Evolutionary conservation across 2,797 vertebrate species (phyloP).

Genomic region (Crocidura indochinensis): DNA sequence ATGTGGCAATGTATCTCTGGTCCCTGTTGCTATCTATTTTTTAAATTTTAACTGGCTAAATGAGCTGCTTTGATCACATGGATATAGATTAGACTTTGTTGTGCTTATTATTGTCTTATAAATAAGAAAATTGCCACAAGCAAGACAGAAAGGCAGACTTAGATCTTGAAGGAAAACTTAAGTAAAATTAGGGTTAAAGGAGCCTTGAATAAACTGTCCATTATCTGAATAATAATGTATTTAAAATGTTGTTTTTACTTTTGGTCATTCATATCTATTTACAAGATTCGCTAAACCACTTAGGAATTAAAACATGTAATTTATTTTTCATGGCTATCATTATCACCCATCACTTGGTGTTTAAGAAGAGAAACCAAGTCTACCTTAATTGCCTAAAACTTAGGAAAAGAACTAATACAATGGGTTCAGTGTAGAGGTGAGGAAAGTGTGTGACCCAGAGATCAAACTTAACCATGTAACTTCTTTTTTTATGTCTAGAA

Average conservation of each 20-base stretch:
- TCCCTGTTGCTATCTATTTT: not conserved
- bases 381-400: not conserved
- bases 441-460: not conserved
- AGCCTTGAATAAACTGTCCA: constrained; percentile 1
- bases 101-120: constrained; percentile 1
- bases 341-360: not conserved
- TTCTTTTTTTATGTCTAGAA: not conserved
- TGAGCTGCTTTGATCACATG: constrained; percentile 14
- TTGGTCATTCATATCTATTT: not conserved
- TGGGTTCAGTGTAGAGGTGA: not conserved
- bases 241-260: constrained; percentile 18
- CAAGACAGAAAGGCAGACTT: not conserved
- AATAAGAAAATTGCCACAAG: constrained; percentile 3
- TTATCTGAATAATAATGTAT: constrained; percentile 25
- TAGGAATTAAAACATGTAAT: not conserved
- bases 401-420: constrained; percentile 13
- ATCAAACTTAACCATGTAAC: not conserved
- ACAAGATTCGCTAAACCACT: not conserved
- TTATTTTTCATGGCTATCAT: not conserved
- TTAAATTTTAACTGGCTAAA: not conserved
- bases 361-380: not conserved
- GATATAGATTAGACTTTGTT: not conserved
- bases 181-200: not conserved
- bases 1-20: too few relatives aligned
- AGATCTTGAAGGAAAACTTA: not conserved